Evolutionary conservation across 2,797 vertebrate species (phyloP).

Genomic region (Botia kubotai): DNA sequence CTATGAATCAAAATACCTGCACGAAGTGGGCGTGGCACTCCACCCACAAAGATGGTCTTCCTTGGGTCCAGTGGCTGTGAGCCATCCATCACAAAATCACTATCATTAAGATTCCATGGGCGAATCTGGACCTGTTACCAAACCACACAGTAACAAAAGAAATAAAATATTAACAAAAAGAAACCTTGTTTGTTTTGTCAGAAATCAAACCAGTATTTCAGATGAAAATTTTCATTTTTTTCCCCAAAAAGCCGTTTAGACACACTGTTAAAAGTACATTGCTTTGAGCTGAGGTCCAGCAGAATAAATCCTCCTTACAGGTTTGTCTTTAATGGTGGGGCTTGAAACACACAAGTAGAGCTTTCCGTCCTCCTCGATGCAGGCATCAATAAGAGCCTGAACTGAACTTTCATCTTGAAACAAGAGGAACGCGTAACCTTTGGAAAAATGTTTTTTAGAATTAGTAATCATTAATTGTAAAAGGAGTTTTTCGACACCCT

Average conservation of each 20-base stretch:
- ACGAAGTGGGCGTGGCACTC: conserved; percentile 95
- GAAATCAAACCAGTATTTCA: not conserved
- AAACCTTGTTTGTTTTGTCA: not conserved
- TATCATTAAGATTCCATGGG: conserved; percentile 99
- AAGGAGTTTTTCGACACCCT: not conserved
- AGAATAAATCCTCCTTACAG: conserved; percentile 79
- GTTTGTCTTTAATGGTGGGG: conserved; percentile 99
- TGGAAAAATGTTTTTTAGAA: not conserved
- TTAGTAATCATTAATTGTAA: not conserved
- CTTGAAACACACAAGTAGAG: conserved; percentile 98
- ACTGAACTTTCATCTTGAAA: conserved; percentile 99
- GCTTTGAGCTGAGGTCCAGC: not conserved
- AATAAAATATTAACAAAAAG: not conserved
- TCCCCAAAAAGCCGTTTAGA: not conserved
- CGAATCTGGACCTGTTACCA: conserved; percentile 93
- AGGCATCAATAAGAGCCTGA: conserved; percentile 97
- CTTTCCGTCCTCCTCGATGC: conserved; percentile 98
- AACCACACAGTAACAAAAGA: not conserved
- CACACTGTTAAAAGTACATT: not conserved
- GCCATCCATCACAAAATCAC: conserved; percentile 99
- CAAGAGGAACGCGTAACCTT: conserved; percentile 97
- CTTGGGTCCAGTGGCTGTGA: conserved; percentile 97
- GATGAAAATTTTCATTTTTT: not conserved
- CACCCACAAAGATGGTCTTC: conserved; percentile 99
- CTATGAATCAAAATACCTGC: conserved; percentile 81